A percentile compares a stretch with the other conserved stretches of the same genome.
Conservation (phyloP, 2,113 vertebrate genomes). For the Dissostichus mawsoni region DNA sequence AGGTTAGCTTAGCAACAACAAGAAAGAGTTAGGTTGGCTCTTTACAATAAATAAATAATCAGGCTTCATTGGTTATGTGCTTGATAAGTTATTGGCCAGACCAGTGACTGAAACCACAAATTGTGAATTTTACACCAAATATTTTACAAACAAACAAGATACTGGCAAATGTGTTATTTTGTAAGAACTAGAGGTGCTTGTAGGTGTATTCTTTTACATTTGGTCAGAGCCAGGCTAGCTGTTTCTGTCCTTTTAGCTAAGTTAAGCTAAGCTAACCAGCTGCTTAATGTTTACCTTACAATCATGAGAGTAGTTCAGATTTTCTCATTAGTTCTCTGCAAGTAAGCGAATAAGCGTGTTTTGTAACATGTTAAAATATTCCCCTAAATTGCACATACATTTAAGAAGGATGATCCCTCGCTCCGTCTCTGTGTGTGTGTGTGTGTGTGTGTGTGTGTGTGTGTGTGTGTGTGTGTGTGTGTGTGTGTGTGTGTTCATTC, state of each 20-base stretch:
- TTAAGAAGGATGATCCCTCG: neutral
- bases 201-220: neutral
- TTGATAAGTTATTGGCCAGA: neutral
- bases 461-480: neutral
- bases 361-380: neutral
- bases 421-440: neutral
- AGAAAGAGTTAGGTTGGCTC: too few relatives aligned
- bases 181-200: neutral
- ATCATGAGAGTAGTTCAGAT: neutral
- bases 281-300: too few relatives aligned
- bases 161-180: neutral
- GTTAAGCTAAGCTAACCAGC: slow-evolving; percentile 1
- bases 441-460: neutral
- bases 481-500: neutral
- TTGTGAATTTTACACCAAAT: neutral
- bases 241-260: neutral
- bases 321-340: neutral
- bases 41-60: too few relatives aligned
- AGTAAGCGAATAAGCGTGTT: neutral
- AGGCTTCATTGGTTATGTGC: neutral
- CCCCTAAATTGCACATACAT: neutral
- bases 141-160: neutral
- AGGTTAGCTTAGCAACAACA: too few relatives aligned
- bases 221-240: neutral
- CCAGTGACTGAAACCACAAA: neutral